Percentiles rank a stretch among this genome's conserved stretches.
These are phyloP conservation scores for Lamellibrachia satsuma DNA, from an alignment of 2,888 invertebrate species.

Conservation along the genomic window DNA sequence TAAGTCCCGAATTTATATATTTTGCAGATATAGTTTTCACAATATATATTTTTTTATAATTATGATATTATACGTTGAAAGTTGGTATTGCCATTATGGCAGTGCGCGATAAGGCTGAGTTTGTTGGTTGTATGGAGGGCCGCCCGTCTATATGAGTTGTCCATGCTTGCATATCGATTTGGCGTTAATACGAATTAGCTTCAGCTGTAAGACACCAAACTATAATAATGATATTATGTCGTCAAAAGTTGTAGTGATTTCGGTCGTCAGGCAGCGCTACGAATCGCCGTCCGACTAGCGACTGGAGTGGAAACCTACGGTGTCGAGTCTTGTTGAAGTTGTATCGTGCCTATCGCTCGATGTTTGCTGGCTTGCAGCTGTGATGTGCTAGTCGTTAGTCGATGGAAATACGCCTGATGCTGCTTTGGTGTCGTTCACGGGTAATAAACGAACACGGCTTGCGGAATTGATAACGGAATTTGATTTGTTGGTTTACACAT, in stretches of 20 bases:
- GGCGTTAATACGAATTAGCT: background rate
- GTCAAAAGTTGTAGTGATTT: background rate
- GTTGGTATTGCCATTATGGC: background rate
- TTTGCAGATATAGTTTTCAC: background rate
- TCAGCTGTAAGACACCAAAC: background rate
- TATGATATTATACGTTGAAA: background rate
- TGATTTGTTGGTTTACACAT: background rate
- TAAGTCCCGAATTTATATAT: background rate
- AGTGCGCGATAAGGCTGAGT: background rate
- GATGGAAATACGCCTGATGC: slow-evolving; percentile 6
- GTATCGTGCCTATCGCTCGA: background rate
- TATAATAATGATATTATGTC: background rate
- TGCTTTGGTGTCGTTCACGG: background rate
- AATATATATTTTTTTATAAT: background rate
- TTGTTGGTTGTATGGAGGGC: background rate
- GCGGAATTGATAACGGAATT: background rate
- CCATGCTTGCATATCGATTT: background rate
- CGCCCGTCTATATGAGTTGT: background rate
- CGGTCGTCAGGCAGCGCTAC: slow-evolving; percentile 7
- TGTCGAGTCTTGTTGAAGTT: background rate
- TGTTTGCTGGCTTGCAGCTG: slow-evolving; percentile 3
- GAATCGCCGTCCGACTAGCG: background rate
- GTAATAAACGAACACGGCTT: slow-evolving; percentile 4
- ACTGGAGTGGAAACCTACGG: background rate
- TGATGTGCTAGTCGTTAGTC: background rate